Base-by-base conservation (phyloP, 1,140 invertebrate species). In the Ips nitidus region DNA sequence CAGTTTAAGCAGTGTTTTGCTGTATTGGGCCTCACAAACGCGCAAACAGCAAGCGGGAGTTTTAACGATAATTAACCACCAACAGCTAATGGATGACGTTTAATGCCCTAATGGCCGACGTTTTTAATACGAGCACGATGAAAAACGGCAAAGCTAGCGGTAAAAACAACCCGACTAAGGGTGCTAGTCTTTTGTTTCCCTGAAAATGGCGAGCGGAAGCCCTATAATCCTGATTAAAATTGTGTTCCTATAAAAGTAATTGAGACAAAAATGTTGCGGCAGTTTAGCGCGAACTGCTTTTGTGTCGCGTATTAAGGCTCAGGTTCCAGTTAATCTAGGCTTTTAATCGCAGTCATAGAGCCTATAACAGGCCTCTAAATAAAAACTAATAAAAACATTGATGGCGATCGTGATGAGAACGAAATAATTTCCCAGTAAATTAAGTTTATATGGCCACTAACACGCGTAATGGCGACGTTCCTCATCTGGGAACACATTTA, bases 31-130 rank as follows among this genome's bases (percentile, higher is more conserved):
- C 39, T 8, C 36, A 57, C 60, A 36, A 52, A 36, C 7, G 41
- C n/a, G 6, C 8, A 4, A 47, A 47, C 64, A 58, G 42, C 56
- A 66, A 58, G 64, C 53, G 55, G 43, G 53, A 45, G 64, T 57
- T 66, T 66, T 50, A 66, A 45, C 64, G 53, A 66, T 66, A 66
- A 66, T 66, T 66, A 66, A 66, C 64, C 64, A 66, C 64, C 64
- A 58, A 66, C 41, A 43, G 64, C 64, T 66, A 66, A 66, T 66
- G 64, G 64, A 66, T 58, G 64, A 66, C 64, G 53, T 66, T 66
- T 66, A 66, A 66, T 66, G 64, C 53, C 55, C 37, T 66, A 65
- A 65, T 65, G 62, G 62, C 52, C 62, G 62, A 65, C 52, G 52
- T 65, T 65, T 65, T 65, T 65, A 65, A 65, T 65, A 55, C 64